Conservation (phyloP, 2,888 invertebrate species). For the Conomelus anceps region DNA sequence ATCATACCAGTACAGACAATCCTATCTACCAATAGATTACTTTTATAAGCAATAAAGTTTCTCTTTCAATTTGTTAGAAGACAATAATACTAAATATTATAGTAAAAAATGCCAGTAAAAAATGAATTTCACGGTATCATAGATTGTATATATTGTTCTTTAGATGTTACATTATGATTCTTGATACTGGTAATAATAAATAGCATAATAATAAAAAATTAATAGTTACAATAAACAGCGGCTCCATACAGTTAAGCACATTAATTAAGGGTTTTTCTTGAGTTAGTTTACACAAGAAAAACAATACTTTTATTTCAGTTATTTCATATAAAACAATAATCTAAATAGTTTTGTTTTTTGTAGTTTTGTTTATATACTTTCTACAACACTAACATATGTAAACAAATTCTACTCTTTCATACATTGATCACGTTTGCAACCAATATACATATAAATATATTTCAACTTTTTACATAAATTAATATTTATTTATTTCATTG, state of each 20-base stretch:
- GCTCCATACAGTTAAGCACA: not conserved
- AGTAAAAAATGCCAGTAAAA: not conserved
- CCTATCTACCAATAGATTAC: not conserved
- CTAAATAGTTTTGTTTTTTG: not conserved
- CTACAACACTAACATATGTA: not conserved
- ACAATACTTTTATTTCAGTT: not conserved
- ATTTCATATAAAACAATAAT: not conserved
- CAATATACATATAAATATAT: not conserved
- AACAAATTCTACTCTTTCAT: not conserved
- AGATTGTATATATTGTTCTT: not conserved
- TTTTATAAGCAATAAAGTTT: not conserved
- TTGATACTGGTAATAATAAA: not conserved
- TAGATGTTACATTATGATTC: not conserved
- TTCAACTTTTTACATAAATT: not conserved
- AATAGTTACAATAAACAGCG: not conserved
- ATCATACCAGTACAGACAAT: not conserved
- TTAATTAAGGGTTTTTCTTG: not conserved
- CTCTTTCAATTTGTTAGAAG: not conserved
- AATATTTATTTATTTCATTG: not conserved
- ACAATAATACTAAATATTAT: not conserved
- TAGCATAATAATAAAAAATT: not conserved
- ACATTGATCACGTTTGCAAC: not conserved
- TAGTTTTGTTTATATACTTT: not conserved
- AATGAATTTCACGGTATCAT: not conserved
- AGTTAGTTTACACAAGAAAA: not conserved